Percentiles rank a stretch among this genome's conserved stretches.
Conservation (phyloP, 2,113 vertebrate species). For the Percina caprodes region DNA sequence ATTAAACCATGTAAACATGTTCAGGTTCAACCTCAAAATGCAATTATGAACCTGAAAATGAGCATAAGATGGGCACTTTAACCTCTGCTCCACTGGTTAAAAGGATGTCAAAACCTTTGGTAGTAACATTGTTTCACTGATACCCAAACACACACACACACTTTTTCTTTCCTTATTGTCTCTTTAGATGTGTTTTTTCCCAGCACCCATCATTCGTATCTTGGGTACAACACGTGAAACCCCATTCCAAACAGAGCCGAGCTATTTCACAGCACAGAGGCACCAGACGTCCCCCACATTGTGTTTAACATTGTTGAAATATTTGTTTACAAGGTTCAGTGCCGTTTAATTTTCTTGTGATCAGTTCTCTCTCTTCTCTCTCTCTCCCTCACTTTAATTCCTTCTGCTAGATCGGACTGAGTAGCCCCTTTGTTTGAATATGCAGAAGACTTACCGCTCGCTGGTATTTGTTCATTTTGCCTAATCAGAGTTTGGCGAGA, state of each 20-base stretch:
- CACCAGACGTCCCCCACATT: slow-evolving; percentile 64
- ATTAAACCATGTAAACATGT: too few species aligned
- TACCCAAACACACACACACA: slow-evolving; percentile 1
- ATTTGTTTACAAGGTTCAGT: slow-evolving; percentile 84
- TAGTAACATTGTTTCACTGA: slow-evolving; percentile 7
- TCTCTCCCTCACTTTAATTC: slow-evolving; percentile 27
- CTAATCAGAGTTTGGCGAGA: slow-evolving; percentile 73
- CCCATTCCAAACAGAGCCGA: slow-evolving; percentile 30
- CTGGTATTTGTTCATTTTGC: slow-evolving; percentile 70
- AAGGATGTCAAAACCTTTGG: not conserved
- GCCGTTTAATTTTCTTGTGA: slow-evolving; percentile 81
- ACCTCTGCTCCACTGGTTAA: not conserved
- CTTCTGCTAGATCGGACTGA: slow-evolving; percentile 57
- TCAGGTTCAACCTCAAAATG: too few species aligned
- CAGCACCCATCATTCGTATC: slow-evolving; percentile 14
- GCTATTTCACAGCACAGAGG: slow-evolving; percentile 77
- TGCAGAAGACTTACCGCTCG: slow-evolving; percentile 64
- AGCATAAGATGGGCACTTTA: too few species aligned
- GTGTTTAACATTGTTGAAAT: slow-evolving; percentile 81
- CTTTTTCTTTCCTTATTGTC: not conserved
- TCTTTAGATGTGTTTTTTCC: slow-evolving; percentile 9
- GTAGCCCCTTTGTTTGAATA: slow-evolving; percentile 74
- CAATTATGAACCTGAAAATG: too few species aligned
- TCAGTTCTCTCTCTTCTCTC: slow-evolving; percentile 54
- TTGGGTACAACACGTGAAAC: slow-evolving; percentile 48